Base-by-base conservation (phyloP, 2,113 vertebrate species). In the Bubo blakistoni region DNA sequence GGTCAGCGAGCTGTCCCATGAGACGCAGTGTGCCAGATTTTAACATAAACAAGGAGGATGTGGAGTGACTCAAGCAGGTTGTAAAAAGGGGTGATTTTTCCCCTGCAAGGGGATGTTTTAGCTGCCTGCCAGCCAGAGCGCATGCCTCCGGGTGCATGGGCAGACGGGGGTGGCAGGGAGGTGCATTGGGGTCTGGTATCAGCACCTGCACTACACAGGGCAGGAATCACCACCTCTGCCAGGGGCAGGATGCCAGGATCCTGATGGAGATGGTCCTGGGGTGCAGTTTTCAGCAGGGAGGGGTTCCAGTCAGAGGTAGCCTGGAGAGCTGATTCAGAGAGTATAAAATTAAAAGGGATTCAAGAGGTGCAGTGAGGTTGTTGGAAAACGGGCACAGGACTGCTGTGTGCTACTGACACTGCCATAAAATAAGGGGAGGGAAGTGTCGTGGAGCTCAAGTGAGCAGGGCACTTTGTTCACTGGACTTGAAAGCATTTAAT, bases 1-100 rank as follows among this genome's bases (percentile, higher is more conserved):
- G 65, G 18, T 21, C 0, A 0, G 26, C 0, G 1, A 59, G 78
- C 73, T 80, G 74, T 67, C 65, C 90, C 52, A 46, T 0, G 2
- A 42, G 79, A 14, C 19, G 34, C 29, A 57, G 29, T 0, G 5
- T 76, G 62, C 49, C 76, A 90, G 91, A 27, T 67, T 66, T 32
- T 14, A 85, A 26, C 18, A 70, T 5, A 55, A 87, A 58, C 76
- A 52, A 62, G n/a, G 20, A 52, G 38, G 29, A 51, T 24, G 44
- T 52, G 55, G 47, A 36, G 30, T n/a, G 42, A 85, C 55, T 71
- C 57, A 30, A 54, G 67, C 22, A 47, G 29, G 34, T 17, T 81
- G n/a, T 62, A 59, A 65, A 88, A 84, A 81, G 19, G 36, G 29
- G 22, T 22, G n/a, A 36, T 38, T 81, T 74, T 44, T 61, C 11